Conservation (phyloP, 2,888 invertebrate species). For the Muschampia plurimacula region DNA sequence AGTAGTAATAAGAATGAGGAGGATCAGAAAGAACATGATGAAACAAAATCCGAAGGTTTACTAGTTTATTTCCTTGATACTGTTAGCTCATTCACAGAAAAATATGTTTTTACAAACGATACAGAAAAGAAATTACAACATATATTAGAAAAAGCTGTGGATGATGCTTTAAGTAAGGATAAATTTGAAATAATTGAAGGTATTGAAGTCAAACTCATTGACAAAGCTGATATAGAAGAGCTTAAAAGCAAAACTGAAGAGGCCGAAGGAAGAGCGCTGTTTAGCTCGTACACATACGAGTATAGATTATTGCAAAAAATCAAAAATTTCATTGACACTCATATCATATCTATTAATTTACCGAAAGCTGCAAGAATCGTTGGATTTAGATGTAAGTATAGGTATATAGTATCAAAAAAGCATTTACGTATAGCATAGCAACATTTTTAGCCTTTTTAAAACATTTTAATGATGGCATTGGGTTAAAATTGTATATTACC, state of each 20-base stretch:
- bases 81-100: slow-evolving; percentile 62
- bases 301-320: slow-evolving; percentile 86
- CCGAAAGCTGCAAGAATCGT: slow-evolving; percentile 88
- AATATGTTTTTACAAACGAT: slow-evolving; percentile 66
- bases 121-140: slow-evolving; percentile 74
- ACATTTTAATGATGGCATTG: too few relatives aligned
- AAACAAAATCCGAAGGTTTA: slow-evolving; percentile 46
- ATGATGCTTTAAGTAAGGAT: slow-evolving; percentile 84
- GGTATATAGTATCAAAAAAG: slow-evolving; percentile 74
- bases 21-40: slow-evolving; percentile 46
- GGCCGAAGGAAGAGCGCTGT: slow-evolving; percentile 65
- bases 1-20: slow-evolving; percentile 59
- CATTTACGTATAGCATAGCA: background rate
- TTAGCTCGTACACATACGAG: slow-evolving; percentile 76
- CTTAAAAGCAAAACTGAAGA: slow-evolving; percentile 46
- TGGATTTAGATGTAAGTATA: slow-evolving; percentile 86
- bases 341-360: slow-evolving; percentile 88
- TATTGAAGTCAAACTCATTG: slow-evolving; percentile 76
- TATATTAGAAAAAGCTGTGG: slow-evolving; percentile 84
- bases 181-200: slow-evolving; percentile 86
- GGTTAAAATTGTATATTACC: too few relatives aligned
- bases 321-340: slow-evolving; percentile 85
- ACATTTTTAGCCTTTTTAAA: too few relatives aligned
- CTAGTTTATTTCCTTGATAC: slow-evolving; percentile 65
- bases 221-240: slow-evolving; percentile 42